Base-by-base conservation (phyloP, 2,888 invertebrate genomes). In the Caenorhabditis angaria region DNA sequence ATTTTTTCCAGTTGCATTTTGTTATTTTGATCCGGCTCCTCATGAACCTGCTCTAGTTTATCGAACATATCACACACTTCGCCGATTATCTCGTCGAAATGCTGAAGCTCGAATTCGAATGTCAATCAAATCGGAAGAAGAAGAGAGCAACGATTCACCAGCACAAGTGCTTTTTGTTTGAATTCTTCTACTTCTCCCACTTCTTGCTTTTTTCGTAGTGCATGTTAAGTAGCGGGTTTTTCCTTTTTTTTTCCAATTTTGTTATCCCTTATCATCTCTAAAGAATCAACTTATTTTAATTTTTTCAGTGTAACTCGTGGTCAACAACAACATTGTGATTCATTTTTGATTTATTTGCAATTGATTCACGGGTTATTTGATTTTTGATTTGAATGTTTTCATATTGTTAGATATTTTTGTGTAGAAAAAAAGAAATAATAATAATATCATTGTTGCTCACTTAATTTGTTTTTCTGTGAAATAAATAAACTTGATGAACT, bases 11-110 rank as follows among this genome's bases (percentile, higher is more conserved):
- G 78, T 81, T 20, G 81, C 81, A 32, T 79, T 81, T 63, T 81
- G 81, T 60, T 81, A 81, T 70, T 81, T 81, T 65, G 81, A 81
- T 55, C 81, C 81, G 18, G 76, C 81, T 14, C 76, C 76, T 0
- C 74, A 76, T 41, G 76, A 78, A 41, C 74, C 76, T 0, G 76
- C 78, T 2, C 66, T 78, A 35, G 64, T 76, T 48, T 69, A 71
- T 57, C 64, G 76, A 25, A 78, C 78, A 24, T 74, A 71, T 47
- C 71, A 76, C 47, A 71, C 78, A 0, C 61, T 78, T 1, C 68
- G 78, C 0, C 58, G 76, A 14, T 24, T 74, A 54, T 66, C 64
- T 54, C 66, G 75, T 25, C 55, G 74, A 48, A 69, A 69, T 35
- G 70, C 59, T 2, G 68, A 69, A 25, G 59, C 64, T 1, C 68